phyloP scores from a whole-genome alignment of 2,113 vertebrate species.

The Maccullochella peelii region DNA sequence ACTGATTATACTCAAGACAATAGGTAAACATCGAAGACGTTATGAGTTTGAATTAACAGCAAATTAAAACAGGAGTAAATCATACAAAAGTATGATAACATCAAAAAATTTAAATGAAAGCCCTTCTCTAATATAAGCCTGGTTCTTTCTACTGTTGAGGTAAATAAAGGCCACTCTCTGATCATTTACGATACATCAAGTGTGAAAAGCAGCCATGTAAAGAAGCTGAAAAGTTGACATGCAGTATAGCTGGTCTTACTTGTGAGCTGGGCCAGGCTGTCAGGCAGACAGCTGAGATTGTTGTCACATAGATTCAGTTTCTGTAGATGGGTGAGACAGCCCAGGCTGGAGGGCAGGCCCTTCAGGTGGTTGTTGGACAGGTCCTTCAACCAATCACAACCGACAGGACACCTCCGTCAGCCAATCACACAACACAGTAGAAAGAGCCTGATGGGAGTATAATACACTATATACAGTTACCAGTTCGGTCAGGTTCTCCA shows the following conservation, averaged over 20 bases:
- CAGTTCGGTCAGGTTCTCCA: constrained; percentile 89
- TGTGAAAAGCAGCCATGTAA: not conserved
- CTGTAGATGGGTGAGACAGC: constrained; percentile 83
- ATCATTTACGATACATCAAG: not conserved
- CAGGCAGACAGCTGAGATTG: constrained; percentile 88
- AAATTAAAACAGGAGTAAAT: no score
- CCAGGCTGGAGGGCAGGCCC: constrained; percentile 86
- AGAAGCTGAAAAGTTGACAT: not conserved
- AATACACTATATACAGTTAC: constrained; percentile 77
- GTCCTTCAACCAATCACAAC: constrained; percentile 81
- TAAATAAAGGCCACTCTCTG: no score
- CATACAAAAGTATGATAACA: no score
- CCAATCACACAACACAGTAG: not conserved
- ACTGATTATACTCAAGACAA: no score
- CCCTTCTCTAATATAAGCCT: no score
- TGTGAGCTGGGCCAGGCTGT: constrained; percentile 88
- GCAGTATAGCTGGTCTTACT: constrained; percentile 81
- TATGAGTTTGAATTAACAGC: no score
- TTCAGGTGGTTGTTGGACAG: constrained; percentile 90
- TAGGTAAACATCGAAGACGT: no score
- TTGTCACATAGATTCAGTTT: constrained; percentile 90
- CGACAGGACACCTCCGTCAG: not conserved
- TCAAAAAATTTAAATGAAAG: no score
- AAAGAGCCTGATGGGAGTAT: not conserved
- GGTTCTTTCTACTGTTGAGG: no score